phyloP scores from a whole-genome alignment of 2,113 vertebrate genomes.

The Ammodytes marinus region DNA sequence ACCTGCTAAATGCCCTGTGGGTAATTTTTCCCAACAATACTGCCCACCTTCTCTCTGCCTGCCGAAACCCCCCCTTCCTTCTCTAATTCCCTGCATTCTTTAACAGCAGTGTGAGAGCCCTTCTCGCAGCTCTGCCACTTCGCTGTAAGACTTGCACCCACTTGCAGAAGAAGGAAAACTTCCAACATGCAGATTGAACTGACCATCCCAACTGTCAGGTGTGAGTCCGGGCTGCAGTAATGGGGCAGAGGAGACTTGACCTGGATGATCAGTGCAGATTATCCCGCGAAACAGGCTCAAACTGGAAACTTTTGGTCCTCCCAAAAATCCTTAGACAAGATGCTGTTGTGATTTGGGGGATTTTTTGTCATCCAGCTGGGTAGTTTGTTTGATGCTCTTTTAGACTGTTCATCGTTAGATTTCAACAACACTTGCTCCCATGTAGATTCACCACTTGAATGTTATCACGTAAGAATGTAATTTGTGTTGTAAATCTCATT shows the following conservation, averaged over 20 bases:
- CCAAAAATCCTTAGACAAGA: background rate
- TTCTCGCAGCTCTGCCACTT: conserved; percentile 55
- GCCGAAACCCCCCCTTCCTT: conserved; percentile 49
- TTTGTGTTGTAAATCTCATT: background rate
- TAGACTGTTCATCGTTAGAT: background rate
- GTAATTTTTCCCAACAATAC: conserved; percentile 62
- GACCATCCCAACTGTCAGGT: conserved; percentile 24
- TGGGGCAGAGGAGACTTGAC: conserved; percentile 17
- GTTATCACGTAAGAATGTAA: background rate
- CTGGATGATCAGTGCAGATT: conserved; percentile 10
- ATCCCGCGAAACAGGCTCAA: conserved; percentile 22
- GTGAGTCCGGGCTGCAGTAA: conserved; percentile 9
- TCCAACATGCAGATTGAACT: conserved; percentile 11
- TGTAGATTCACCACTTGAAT: background rate
- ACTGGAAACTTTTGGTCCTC: conserved; percentile 23
- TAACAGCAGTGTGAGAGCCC: conserved; percentile 66
- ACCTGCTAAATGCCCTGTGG: conserved; percentile 61
- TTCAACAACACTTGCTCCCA: background rate
- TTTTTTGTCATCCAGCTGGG: background rate
- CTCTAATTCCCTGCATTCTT: conserved; percentile 79
- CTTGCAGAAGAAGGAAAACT: conserved; percentile 20
- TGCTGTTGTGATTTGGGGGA: background rate
- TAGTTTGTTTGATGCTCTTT: background rate
- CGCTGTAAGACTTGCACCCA: conserved; percentile 26
- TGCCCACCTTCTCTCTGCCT: conserved; percentile 51